Conservation (phyloP, 2,797 vertebrate genomes). For the Catostomus latipinnis region DNA sequence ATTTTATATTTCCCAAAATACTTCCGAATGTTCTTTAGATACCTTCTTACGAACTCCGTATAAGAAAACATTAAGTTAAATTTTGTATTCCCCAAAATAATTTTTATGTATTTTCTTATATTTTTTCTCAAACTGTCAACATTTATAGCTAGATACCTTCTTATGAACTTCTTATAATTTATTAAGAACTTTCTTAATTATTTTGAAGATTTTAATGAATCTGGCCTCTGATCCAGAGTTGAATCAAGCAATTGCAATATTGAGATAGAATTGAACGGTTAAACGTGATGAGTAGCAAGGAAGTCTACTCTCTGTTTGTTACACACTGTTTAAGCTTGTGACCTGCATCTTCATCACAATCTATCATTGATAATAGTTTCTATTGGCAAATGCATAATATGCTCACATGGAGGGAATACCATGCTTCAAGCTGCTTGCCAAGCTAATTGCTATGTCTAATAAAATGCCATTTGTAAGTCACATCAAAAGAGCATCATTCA, state of each 20-base stretch:
- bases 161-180: too few relatives aligned
- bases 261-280: conserved; percentile 27
- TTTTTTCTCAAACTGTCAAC: too few relatives aligned
- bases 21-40: too few relatives aligned
- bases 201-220: too few relatives aligned
- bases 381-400: conserved; percentile 58
- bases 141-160: too few relatives aligned
- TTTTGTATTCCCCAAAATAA: too few relatives aligned
- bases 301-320: conserved; percentile 35
- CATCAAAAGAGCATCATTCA: conserved; percentile 58
- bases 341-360: conserved; percentile 52
- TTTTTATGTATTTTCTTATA: too few relatives aligned
- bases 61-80: too few relatives aligned
- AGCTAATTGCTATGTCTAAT: conserved; percentile 59
- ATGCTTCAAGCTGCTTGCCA: conserved; percentile 47
- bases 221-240: neutral
- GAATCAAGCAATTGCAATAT: conserved; percentile 1
- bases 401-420: conserved; percentile 54
- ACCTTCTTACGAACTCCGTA: too few relatives aligned
- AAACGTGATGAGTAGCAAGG: conserved; percentile 31
- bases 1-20: too few relatives aligned
- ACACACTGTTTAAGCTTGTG: conserved; percentile 44
- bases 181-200: too few relatives aligned
- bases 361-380: conserved; percentile 48
- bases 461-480: conserved; percentile 53